A percentile compares a stretch with the other conserved stretches of the same genome.
These are phyloP conservation scores for Lapara coniferarum DNA, from an alignment of 2,888 invertebrate genomes.

Conservation along the genomic window DNA sequence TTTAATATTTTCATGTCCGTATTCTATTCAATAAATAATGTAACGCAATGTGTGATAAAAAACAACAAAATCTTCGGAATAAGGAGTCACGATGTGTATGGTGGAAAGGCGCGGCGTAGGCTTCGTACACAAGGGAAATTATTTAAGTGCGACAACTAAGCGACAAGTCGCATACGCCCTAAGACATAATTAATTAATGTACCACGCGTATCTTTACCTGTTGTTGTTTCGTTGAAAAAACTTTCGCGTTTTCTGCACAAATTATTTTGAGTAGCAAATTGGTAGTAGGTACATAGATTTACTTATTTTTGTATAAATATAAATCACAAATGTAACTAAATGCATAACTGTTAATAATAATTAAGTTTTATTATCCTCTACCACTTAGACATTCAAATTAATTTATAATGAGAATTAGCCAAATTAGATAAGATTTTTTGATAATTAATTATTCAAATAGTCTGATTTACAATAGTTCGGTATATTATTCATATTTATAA, in stretches of 20 bases:
- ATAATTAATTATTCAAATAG: too few species aligned
- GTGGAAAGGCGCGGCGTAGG: conserved; percentile 70
- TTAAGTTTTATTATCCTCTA: too few species aligned
- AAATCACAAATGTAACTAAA: too few species aligned
- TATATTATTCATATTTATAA: too few species aligned
- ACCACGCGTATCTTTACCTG: conserved; percentile 28
- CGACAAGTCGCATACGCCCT: conserved; percentile 65
- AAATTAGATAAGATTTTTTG: too few species aligned
- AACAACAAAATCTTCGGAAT: conserved; percentile 31
- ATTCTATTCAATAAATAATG: not conserved
- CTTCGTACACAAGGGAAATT: conserved; percentile 75
- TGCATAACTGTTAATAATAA: too few species aligned
- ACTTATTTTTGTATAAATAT: too few species aligned
- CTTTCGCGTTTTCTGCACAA: not conserved
- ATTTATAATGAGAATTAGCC: too few species aligned
- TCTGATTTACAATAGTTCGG: too few species aligned
- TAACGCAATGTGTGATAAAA: not conserved
- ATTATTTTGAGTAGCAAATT: not conserved
- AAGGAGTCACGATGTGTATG: conserved; percentile 54
- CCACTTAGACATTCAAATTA: not conserved
- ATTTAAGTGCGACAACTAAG: conserved; percentile 60
- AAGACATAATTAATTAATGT: conserved; percentile 77
- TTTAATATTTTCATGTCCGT: not conserved
- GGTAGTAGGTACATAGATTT: not conserved
- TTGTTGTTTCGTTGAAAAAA: not conserved